Evolutionary conservation across 2,113 vertebrate species (phyloP).

Genomic region (Ariopsis seemanni): DNA sequence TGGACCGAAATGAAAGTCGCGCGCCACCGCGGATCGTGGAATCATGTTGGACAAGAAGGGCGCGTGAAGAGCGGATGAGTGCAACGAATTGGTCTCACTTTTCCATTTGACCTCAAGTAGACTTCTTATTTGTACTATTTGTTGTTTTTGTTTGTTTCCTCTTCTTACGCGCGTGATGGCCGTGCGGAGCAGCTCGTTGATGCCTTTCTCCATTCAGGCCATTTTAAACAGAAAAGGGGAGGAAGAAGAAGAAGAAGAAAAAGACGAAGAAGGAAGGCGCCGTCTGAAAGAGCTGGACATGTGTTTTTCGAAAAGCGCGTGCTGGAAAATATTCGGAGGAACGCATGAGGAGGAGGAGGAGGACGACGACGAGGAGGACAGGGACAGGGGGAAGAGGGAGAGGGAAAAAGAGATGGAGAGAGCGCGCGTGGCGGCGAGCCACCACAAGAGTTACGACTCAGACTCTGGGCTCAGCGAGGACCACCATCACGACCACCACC

Average conservation of each 20-base stretch:
- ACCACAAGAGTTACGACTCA: constrained; percentile 77
- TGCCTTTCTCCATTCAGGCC: constrained; percentile 93
- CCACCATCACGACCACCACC: constrained; percentile 64
- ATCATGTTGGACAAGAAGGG: constrained; percentile 15
- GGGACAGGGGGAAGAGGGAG: not conserved
- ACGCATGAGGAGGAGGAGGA: constrained; percentile 9
- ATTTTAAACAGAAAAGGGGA: constrained; percentile 83
- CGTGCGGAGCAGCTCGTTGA: constrained; percentile 80
- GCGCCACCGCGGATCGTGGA: constrained; percentile 13
- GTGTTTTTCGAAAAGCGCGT: constrained; percentile 76
- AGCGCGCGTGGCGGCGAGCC: constrained; percentile 62
- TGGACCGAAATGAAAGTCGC: constrained; percentile 37
- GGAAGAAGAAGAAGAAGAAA: constrained; percentile 3
- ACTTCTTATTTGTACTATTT: not conserved
- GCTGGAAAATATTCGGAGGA: constrained; percentile 84
- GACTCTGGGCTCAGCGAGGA: constrained; percentile 82
- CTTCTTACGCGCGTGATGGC: constrained; percentile 74
- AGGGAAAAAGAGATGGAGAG: not conserved
- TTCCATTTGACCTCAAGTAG: not conserved
- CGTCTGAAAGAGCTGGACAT: constrained; percentile 75
- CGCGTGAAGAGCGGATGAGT: constrained; percentile 16
- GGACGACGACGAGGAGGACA: not conserved
- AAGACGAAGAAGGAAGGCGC: constrained; percentile 71
- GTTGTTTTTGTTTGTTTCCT: too few relatives aligned
- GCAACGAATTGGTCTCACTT: not conserved